These are phyloP conservation scores for Proales similis DNA, from an alignment of 1,140 invertebrate genomes.

Conservation along the genomic window DNA sequence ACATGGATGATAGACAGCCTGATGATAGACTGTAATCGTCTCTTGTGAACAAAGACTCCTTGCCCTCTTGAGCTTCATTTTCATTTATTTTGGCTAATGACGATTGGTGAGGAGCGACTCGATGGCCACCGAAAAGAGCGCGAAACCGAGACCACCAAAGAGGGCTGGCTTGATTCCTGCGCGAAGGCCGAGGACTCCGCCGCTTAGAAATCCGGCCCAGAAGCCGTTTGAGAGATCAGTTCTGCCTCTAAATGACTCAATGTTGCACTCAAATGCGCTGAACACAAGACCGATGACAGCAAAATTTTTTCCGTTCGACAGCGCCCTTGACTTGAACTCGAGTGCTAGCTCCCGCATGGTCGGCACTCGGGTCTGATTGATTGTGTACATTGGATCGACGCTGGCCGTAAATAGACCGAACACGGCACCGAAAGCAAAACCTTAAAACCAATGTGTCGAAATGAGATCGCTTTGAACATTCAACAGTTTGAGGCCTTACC, in stretches of 20 bases:
- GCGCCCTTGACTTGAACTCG: slow-evolving; percentile 82
- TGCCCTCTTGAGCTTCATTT: no score
- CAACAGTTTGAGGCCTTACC: slow-evolving; percentile 58
- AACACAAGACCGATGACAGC: slow-evolving; percentile 85
- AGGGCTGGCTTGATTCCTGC: slow-evolving; percentile 83
- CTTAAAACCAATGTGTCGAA: slow-evolving; percentile 51
- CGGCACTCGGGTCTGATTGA: slow-evolving; percentile 58
- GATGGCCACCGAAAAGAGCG: slow-evolving; percentile 82
- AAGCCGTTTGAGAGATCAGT: slow-evolving; percentile 39
- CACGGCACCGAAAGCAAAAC: slow-evolving; percentile 82
- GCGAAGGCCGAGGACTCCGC: slow-evolving; percentile 45
- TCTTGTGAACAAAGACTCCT: no score
- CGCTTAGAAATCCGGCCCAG: slow-evolving; percentile 37
- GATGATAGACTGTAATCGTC: no score
- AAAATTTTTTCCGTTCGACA: slow-evolving; percentile 94
- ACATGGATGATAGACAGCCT: no score
- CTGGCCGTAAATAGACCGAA: slow-evolving; percentile 90
- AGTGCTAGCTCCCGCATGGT: slow-evolving; percentile 53
- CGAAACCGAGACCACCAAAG: slow-evolving; percentile 82
- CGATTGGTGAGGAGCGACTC: slow-evolving; percentile 79
- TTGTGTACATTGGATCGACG: slow-evolving; percentile 76
- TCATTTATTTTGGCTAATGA: slow-evolving; percentile 22
- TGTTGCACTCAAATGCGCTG: slow-evolving; percentile 79
- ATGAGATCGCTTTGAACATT: neutral
- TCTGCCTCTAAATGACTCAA: slow-evolving; percentile 60